Conservation (phyloP, 1,140 invertebrate species). For the Apocrypta bakeri region DNA sequence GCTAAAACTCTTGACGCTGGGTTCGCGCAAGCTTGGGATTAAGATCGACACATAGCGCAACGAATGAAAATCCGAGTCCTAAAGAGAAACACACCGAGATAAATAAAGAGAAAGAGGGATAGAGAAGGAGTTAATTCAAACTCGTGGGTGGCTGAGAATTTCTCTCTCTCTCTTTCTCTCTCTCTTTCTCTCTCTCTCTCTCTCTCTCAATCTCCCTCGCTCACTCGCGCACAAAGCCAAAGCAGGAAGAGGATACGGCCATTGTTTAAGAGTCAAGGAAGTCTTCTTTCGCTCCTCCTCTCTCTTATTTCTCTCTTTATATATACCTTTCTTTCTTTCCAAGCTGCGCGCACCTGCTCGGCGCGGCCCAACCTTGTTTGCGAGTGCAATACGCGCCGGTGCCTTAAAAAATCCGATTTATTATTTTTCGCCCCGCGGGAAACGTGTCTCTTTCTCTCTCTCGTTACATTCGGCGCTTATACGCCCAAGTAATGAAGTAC, state of each 20-base stretch:
- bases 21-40: not conserved
- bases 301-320: not conserved
- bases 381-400: not conserved
- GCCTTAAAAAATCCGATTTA: constrained; percentile 44
- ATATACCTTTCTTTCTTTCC: not conserved
- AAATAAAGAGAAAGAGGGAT: constrained; percentile 13
- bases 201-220: not conserved
- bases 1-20: not conserved
- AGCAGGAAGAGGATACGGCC: constrained; percentile 38
- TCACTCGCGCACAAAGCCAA: not conserved
- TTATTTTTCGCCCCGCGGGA: constrained; percentile 43
- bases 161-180: not conserved
- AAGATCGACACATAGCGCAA: constrained; percentile 29
- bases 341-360: constrained; percentile 36
- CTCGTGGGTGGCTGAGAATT: constrained; percentile 38
- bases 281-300: constrained; percentile 25
- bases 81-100: constrained; percentile 4
- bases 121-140: constrained; percentile 21
- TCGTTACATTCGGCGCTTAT: constrained; percentile 31
- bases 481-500: constrained; percentile 33
- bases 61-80: constrained; percentile 16
- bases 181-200: not conserved
- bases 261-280: constrained; percentile 47
- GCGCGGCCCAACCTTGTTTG: constrained; percentile 22
- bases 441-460: constrained; percentile 2